These are phyloP conservation scores for Amyelois transitella DNA, from an alignment of 1,140 invertebrate genomes.

Conservation along the genomic window DNA sequence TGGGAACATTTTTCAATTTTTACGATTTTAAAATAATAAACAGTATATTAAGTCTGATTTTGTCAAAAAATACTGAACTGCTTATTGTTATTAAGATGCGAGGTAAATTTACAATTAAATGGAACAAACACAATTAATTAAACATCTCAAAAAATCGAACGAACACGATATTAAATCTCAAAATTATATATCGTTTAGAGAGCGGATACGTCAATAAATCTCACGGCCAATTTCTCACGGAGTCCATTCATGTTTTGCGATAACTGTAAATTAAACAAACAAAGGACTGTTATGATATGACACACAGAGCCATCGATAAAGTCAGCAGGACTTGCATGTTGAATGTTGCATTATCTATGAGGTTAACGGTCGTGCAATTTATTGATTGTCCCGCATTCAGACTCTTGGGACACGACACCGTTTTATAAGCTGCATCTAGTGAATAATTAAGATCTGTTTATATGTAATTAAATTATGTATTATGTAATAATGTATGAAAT, in stretches of 20 bases:
- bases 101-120: too few relatives aligned
- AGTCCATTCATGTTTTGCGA: background rate
- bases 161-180: too few relatives aligned
- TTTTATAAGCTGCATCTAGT: background rate
- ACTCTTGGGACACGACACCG: background rate
- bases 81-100: too few relatives aligned
- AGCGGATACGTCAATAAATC: background rate
- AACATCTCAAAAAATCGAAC: too few relatives aligned
- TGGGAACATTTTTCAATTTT: too few relatives aligned
- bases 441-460: background rate
- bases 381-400: constrained; percentile 2
- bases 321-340: background rate
- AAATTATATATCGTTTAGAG: too few relatives aligned
- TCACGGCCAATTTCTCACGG: background rate
- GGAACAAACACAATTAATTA: too few relatives aligned
- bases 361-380: constrained; percentile 4
- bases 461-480: too few relatives aligned
- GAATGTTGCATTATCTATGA: constrained; percentile 3
- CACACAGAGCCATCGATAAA: background rate
- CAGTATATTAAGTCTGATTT: too few relatives aligned
- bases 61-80: too few relatives aligned
- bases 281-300: background rate
- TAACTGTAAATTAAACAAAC: background rate
- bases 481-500: too few relatives aligned
- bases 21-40: too few relatives aligned